Evolutionary conservation across 1,140 invertebrate genomes (phyloP).

Genomic region (Tetragnatha versicolor): DNA sequence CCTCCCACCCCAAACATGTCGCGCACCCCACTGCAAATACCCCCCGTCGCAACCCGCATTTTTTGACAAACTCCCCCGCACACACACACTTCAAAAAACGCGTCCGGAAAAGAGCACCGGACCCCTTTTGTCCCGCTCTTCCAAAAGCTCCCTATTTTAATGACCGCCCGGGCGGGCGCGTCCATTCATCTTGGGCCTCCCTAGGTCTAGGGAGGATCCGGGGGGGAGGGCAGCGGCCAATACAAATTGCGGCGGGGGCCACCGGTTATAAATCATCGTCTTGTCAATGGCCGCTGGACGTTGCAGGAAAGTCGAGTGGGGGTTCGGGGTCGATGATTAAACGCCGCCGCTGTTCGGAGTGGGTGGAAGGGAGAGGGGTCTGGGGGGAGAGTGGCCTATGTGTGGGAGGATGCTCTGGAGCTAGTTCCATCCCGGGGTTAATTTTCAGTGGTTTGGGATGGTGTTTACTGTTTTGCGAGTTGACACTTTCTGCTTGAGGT

Average conservation of each 20-base stretch:
- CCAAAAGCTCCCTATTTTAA: slow-evolving; percentile 29
- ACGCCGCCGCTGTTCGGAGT: slow-evolving; percentile 41
- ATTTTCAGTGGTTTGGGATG: too few relatives aligned
- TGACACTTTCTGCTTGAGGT: too few relatives aligned
- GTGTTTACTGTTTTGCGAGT: too few relatives aligned
- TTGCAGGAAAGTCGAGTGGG: slow-evolving; percentile 19
- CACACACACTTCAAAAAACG: slow-evolving; percentile 2
- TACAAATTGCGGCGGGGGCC: slow-evolving; percentile 54
- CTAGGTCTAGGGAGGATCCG: background rate
- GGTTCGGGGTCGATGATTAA: slow-evolving; percentile 45
- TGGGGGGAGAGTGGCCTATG: slow-evolving; percentile 8
- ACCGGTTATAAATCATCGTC: slow-evolving; percentile 54
- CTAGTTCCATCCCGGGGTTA: too few relatives aligned
- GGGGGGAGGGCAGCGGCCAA: slow-evolving; percentile 13
- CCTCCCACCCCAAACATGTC: background rate
- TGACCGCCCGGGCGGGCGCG: slow-evolving; percentile 15
- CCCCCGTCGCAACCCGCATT: background rate
- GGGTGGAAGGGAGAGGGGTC: slow-evolving; percentile 21
- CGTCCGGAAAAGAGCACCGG: slow-evolving; percentile 31
- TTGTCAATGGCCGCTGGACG: slow-evolving; percentile 52
- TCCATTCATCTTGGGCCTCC: slow-evolving; percentile 13
- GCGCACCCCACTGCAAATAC: background rate
- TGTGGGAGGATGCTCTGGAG: background rate
- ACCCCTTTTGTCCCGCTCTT: slow-evolving; percentile 46
- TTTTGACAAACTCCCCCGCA: background rate